These are phyloP conservation scores for Egretta garzetta DNA, from an alignment of 2,113 vertebrate genomes.

Conservation along the genomic window DNA sequence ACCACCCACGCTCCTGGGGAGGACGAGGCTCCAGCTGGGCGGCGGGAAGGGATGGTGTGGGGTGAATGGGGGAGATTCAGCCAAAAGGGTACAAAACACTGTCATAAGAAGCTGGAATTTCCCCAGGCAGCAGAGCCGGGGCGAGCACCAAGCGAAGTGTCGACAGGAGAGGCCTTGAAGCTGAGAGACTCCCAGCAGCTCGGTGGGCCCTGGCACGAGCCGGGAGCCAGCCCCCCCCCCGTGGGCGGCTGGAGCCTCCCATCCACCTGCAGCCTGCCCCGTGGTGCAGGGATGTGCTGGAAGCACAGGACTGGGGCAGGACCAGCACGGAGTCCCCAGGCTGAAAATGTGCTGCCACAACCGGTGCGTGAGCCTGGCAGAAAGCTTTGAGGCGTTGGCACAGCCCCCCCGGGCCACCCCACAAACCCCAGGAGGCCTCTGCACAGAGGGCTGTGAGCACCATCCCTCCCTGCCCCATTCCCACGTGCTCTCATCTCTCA, in stretches of 20 bases:
- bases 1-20: not conserved
- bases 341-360: accelerated
- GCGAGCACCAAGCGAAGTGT: not conserved
- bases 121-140: not conserved
- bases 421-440: not conserved
- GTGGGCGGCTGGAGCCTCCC: not conserved
- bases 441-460: not conserved
- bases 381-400: not conserved
- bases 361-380: not conserved
- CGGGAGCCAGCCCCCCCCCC: not conserved
- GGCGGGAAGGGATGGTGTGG: not conserved
- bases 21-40: not conserved
- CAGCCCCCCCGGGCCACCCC: not conserved
- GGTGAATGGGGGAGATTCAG: not conserved
- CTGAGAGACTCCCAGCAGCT: not conserved
- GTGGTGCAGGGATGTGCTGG: not conserved
- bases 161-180: not conserved
- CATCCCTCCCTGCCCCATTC: not conserved
- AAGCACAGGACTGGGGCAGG: not conserved
- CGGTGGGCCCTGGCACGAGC: not conserved
- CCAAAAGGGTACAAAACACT: not conserved
- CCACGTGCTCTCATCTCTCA: not conserved
- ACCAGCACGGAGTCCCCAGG: not conserved
- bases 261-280: not conserved
- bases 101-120: not conserved